Base-by-base conservation (phyloP, 2,113 vertebrate genomes). In the Nesoenas mayeri region DNA sequence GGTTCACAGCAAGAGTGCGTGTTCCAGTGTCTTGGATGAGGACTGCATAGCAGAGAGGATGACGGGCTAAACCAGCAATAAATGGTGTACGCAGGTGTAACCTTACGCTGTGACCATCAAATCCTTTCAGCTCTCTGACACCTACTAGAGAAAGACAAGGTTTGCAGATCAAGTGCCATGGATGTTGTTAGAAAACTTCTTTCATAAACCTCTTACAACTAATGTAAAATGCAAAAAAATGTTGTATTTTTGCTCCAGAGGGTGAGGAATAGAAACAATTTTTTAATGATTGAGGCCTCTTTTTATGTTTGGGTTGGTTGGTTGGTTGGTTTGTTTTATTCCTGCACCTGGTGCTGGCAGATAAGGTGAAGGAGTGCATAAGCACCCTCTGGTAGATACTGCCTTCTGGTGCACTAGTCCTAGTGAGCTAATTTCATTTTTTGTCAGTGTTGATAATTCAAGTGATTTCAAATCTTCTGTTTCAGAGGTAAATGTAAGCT, bases 51-150 rank as follows among this genome's bases (percentile, higher is more conserved):
- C 26, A 36, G 53, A 79, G 32, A 42, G 29, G 16, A 24, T 7
- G 24, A 10, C 0, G 0, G 44, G 36, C 34, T 34, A 4, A 29
- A 53, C 13, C n/a, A 38, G 69, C 25, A 32, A 16, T 36, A 32
- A 25, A 34, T 53, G 47, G 42, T 48, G 9, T n/a, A 11, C 9
- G 48, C 53, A 53, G 51, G 11, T 6, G 1, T 47, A 71, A 57
- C 62, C 82, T 19, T 54, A 31, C 57, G 20, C 28, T 87, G 26
- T 0, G 0, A 9, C 69, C 36, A 6, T 29, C 0, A 3, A 21
- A 42, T 58, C 66, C 66, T 57, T 66, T 40, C 53, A 72, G 44
- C 44, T 75, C 61, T 58, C 44, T 36, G 78, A 62, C 34, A 36
- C 19, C 84, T 71, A 3, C 75, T 40, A 11, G 17, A n/a, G 74